These are phyloP conservation scores for Mya arenaria DNA, from an alignment of 1,140 invertebrate genomes.

Conservation along the genomic window DNA sequence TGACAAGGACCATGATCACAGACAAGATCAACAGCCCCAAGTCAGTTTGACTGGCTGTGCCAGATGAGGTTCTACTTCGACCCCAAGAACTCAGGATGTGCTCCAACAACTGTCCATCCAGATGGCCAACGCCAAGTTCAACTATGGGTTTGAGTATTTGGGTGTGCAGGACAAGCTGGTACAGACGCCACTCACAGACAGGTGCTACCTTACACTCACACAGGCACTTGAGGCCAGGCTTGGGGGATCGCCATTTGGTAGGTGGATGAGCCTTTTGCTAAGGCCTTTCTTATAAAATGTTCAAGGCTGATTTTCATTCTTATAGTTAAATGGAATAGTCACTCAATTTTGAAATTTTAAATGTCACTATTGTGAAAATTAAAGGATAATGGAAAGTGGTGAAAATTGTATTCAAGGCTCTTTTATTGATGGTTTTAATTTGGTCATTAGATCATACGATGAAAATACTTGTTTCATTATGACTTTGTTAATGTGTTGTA, in stretches of 20 bases:
- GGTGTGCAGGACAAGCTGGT: slow-evolving; percentile 95
- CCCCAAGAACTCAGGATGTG: slow-evolving; percentile 94
- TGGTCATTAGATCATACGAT: no score
- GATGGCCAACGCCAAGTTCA: slow-evolving; percentile 99
- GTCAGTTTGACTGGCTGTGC: slow-evolving; percentile 97
- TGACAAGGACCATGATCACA: slow-evolving; percentile 93
- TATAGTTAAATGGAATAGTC: no score
- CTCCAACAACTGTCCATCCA: slow-evolving; percentile 98
- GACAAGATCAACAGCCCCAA: slow-evolving; percentile 93
- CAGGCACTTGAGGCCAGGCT: slow-evolving; percentile 97
- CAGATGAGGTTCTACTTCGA: slow-evolving; percentile 99
- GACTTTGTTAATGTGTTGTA: no score
- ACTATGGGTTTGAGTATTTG: slow-evolving; percentile 99
- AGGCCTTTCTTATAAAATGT: no score
- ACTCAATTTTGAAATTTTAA: no score
- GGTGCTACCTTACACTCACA: slow-evolving; percentile 99
- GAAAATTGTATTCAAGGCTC: no score
- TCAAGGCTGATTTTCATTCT: no score
- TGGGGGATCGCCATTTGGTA: slow-evolving; percentile 90
- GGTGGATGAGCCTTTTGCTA: no score
- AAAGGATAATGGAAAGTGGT: no score
- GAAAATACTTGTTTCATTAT: no score
- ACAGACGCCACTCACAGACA: slow-evolving; percentile 98
- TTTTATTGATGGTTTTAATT: no score
- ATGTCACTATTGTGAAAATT: no score